Evolutionary conservation across 2,888 invertebrate species (phyloP).

Genomic region (Iphiclides podalirius): DNA sequence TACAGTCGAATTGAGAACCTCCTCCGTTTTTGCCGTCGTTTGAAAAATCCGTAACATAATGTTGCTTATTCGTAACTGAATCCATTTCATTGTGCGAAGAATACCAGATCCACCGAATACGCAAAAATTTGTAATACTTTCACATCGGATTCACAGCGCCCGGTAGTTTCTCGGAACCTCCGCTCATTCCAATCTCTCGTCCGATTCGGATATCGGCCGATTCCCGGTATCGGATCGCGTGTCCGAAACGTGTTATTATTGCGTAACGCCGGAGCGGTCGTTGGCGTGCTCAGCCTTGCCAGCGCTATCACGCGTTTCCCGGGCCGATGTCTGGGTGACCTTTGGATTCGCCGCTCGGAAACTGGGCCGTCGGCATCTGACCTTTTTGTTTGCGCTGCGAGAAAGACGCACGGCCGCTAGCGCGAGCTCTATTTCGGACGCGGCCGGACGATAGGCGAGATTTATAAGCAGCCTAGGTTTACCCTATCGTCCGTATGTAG

Average conservation of each 20-base stretch:
- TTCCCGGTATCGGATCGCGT: slow-evolving; percentile 34
- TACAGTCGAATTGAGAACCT: too few relatives aligned
- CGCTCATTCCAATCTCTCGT: background rate
- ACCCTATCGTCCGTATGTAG: background rate
- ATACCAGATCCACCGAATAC: too few relatives aligned
- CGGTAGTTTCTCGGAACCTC: slow-evolving; percentile 1
- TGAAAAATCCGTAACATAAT: too few relatives aligned
- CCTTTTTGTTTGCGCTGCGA: slow-evolving; percentile 72
- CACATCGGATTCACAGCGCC: slow-evolving; percentile 4
- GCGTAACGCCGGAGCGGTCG: slow-evolving; percentile 46
- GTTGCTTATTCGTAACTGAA: too few relatives aligned
- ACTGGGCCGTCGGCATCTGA: slow-evolving; percentile 75
- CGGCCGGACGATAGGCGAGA: background rate
- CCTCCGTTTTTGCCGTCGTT: too few relatives aligned
- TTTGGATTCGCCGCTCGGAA: slow-evolving; percentile 62
- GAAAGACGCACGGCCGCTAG: slow-evolving; percentile 59
- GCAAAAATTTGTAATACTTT: too few relatives aligned
- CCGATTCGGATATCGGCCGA: slow-evolving; percentile 13
- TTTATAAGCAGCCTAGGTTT: slow-evolving; percentile 1
- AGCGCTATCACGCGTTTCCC: slow-evolving; percentile 69
- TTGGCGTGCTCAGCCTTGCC: slow-evolving; percentile 61
- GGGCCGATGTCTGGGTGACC: slow-evolving; percentile 67
- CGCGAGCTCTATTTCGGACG: background rate
- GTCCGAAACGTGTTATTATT: slow-evolving; percentile 32
- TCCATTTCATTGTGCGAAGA: too few relatives aligned